Conservation (phyloP, 1,140 invertebrate species). For the Sycobia sp. region DNA sequence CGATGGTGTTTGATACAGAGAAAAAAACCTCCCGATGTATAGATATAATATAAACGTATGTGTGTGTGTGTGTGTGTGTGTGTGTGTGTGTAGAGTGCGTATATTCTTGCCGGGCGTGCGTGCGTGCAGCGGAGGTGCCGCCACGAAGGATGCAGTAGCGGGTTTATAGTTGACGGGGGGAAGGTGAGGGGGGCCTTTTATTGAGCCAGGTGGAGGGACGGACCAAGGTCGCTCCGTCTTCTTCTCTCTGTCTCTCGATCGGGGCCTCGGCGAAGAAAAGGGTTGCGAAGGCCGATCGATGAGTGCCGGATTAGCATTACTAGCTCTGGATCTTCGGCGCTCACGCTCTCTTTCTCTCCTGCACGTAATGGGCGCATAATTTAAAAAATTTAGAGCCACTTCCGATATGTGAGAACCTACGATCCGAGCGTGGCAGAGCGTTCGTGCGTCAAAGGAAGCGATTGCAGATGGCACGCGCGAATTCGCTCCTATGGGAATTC, state of each 20-base stretch:
- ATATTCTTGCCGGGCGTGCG: too few species aligned
- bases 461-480: conserved; percentile 17
- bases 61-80: too few species aligned
- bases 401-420: conserved; percentile 36
- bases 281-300: conserved; percentile 60
- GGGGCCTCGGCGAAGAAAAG: conserved; percentile 42
- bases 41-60: too few species aligned
- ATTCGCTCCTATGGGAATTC: conserved; percentile 26
- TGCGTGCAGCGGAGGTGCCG: too few species aligned
- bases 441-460: conserved; percentile 21
- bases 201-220: conserved; percentile 53
- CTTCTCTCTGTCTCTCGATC: conserved; percentile 47
- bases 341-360: conserved; percentile 1
- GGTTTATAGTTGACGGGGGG: too few species aligned
- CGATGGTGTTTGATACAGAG: too few species aligned
- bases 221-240: conserved; percentile 49
- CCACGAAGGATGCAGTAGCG: too few species aligned
- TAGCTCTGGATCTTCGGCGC: conserved; percentile 25
- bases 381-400: conserved; percentile 38
- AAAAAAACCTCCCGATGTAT: neutral
- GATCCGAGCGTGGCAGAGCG: conserved; percentile 8
- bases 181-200: conserved; percentile 40
- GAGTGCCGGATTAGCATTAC: conserved; percentile 57
- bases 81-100: too few species aligned
- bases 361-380: conserved; percentile 47